Percentiles rank a stretch among this genome's conserved stretches.
Evolutionary conservation across 2,888 invertebrate species (phyloP).

Genomic region (Erebia epiphron): DNA sequence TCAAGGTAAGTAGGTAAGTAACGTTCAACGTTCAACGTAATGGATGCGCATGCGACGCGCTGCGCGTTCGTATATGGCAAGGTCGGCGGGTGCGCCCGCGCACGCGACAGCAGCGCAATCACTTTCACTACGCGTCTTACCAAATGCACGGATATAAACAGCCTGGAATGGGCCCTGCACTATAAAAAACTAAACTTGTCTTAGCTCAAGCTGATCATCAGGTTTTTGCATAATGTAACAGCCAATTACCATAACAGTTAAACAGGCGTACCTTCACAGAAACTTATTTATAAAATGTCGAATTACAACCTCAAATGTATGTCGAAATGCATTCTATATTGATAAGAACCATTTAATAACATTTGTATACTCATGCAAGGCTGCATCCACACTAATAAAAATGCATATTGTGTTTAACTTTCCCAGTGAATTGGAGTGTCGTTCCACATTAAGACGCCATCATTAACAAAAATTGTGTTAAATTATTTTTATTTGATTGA

Average conservation of each 20-base stretch:
- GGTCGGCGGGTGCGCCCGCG: slow-evolving; percentile 70
- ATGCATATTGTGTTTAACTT: too few species aligned
- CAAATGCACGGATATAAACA: slow-evolving; percentile 59
- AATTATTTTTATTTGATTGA: not conserved
- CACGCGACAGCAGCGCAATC: slow-evolving; percentile 77
- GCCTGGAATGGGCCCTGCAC: slow-evolving; percentile 44
- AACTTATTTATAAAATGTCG: not conserved
- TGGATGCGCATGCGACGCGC: slow-evolving; percentile 47
- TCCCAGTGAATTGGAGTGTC: too few species aligned
- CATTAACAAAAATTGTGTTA: not conserved
- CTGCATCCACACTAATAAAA: too few species aligned
- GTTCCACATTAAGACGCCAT: not conserved
- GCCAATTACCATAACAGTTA: not conserved
- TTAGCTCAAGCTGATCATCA: slow-evolving; percentile 1
- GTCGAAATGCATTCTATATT: not conserved
- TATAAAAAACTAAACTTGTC: slow-evolving; percentile 45
- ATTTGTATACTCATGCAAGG: too few species aligned
- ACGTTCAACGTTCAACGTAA: too few species aligned
- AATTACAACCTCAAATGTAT: not conserved
- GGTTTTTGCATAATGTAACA: slow-evolving; percentile 15
- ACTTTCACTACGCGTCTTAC: slow-evolving; percentile 76
- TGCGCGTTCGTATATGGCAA: slow-evolving; percentile 69
- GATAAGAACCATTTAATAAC: too few species aligned
- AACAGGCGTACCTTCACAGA: too few species aligned
- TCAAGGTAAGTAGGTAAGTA: slow-evolving; percentile 65